phyloP scores from a whole-genome alignment of 2,113 vertebrate species.

The Xenopus laevis region DNA sequence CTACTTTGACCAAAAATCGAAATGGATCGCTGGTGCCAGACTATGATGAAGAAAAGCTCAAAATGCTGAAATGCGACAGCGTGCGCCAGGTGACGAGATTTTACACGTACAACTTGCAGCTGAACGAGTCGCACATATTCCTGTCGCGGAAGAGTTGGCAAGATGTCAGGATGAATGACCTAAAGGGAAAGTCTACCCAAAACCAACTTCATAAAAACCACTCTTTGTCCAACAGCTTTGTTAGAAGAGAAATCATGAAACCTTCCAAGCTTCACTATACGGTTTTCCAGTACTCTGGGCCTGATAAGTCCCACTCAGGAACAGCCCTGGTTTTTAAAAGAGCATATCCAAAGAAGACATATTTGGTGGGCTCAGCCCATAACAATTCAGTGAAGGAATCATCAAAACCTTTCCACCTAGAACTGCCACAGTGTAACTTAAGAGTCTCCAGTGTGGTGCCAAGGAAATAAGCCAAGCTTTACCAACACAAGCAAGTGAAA shows the following conservation, averaged over 20 bases:
- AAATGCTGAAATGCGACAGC: no score
- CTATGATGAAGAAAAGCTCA: not conserved
- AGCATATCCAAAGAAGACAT: not conserved
- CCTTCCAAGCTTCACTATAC: conserved; percentile 14
- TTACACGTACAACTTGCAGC: conserved; percentile 22
- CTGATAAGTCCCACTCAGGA: not conserved
- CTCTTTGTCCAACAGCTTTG: not conserved
- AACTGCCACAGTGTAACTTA: conserved; percentile 14
- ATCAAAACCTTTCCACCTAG: conserved; percentile 10
- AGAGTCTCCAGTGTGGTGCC: conserved; percentile 21
- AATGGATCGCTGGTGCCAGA: not conserved
- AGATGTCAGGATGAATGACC: not conserved
- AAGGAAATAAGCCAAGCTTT: not conserved
- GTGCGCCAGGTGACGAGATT: conserved; percentile 3
- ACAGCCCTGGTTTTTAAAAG: not conserved
- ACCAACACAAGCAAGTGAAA: conserved; percentile 1
- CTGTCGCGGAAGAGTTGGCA: not conserved
- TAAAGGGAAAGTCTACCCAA: not conserved
- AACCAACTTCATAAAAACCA: not conserved
- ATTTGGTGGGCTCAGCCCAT: not conserved
- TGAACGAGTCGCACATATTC: conserved; percentile 11
- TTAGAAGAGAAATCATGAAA: not conserved
- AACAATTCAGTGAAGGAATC: not conserved
- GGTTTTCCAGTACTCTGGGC: conserved; percentile 19
- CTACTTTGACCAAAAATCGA: conserved; percentile 13